These are phyloP conservation scores for Melanocharis versteri DNA, from an alignment of 2,113 vertebrate genomes.

Conservation along the genomic window DNA sequence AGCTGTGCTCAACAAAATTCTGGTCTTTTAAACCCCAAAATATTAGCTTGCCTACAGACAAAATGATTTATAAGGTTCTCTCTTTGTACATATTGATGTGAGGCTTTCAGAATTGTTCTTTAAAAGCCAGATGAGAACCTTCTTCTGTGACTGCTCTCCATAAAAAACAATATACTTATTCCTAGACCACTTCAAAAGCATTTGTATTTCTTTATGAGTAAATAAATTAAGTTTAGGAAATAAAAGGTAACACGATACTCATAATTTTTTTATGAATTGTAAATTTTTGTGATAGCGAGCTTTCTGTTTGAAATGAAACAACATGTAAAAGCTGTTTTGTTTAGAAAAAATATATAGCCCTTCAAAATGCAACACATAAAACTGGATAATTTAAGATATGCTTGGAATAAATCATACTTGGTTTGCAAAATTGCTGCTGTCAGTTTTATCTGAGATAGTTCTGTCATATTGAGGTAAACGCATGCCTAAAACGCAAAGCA, in stretches of 20 bases:
- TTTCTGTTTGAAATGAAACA: neutral
- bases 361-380: neutral
- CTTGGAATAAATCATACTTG: neutral
- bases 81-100: neutral
- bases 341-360: neutral
- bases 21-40: neutral
- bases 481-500: neutral
- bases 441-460: neutral
- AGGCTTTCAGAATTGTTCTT: neutral
- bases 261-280: neutral
- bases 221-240: neutral
- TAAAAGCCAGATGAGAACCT: neutral
- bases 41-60: neutral
- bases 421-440: neutral
- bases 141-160: neutral
- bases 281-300: neutral
- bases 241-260: neutral
- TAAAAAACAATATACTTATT: neutral
- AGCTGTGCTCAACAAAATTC: neutral
- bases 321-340: neutral
- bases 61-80: neutral
- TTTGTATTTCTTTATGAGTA: neutral
- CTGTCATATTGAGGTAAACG: neutral
- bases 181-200: neutral
- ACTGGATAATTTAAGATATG: neutral